These are phyloP conservation scores for Neotragus moschatus DNA, from an alignment of 2,113 vertebrate species.

Conservation along the genomic window DNA sequence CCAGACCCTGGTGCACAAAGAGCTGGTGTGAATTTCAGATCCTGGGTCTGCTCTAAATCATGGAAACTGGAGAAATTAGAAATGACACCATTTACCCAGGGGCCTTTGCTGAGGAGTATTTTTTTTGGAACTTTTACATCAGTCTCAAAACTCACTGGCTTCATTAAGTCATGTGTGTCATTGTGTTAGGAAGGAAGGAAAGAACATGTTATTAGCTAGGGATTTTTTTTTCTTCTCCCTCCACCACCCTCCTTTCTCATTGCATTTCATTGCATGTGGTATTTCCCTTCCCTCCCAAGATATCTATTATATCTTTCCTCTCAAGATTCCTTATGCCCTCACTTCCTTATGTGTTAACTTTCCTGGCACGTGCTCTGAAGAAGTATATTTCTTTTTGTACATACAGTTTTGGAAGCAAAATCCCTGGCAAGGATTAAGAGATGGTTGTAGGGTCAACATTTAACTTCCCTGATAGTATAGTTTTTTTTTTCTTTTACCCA, in stretches of 20 bases:
- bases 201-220: constrained; percentile 68
- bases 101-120: constrained; percentile 84
- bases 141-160: constrained; percentile 83
- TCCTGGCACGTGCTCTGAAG: neutral
- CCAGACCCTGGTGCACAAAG: constrained; percentile 88
- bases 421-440: neutral
- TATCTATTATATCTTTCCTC: constrained; percentile 43
- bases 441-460: neutral
- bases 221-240: neutral
- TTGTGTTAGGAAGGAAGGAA: constrained; percentile 79
- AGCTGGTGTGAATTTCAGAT: constrained; percentile 94
- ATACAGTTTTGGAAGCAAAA: neutral
- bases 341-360: neutral
- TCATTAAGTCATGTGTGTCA: constrained; percentile 78
- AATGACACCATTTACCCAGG: constrained; percentile 92
- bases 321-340: neutral
- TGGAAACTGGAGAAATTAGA: constrained; percentile 83
- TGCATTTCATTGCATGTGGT: neutral
- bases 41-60: constrained; percentile 91
- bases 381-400: neutral
- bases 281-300: constrained; percentile 7
- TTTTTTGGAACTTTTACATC: constrained; percentile 76
- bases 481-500: neutral
- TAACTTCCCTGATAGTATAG: neutral
- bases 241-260: constrained; percentile 40